Evolutionary conservation across 2,113 vertebrate genomes (phyloP).

Genomic region (Callaeas wilsoni): DNA sequence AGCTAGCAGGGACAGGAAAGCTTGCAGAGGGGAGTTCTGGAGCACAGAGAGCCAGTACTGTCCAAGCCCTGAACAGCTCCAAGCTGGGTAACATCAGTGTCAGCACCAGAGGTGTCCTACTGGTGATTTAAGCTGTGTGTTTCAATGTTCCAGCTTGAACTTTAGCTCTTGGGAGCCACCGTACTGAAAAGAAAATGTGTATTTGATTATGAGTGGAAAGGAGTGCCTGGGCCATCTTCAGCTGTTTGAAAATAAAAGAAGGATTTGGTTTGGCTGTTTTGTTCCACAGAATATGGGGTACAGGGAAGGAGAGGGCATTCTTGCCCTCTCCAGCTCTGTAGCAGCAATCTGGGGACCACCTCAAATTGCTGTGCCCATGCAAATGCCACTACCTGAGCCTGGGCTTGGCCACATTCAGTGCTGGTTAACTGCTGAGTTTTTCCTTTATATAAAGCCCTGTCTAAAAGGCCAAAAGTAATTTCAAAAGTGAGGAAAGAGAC

Average conservation of each 20-base stretch:
- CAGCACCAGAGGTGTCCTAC: background rate
- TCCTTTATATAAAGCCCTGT: background rate
- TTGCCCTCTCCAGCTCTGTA: background rate
- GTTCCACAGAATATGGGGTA: background rate
- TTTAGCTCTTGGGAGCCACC: background rate
- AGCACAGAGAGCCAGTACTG: background rate
- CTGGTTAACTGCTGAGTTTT: background rate
- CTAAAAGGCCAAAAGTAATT: background rate
- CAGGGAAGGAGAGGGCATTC: background rate
- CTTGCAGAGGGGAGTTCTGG: background rate
- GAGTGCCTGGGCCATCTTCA: background rate
- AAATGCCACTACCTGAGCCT: background rate
- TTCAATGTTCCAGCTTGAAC: background rate
- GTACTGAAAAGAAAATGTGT: background rate
- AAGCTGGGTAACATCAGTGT: background rate
- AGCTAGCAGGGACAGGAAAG: slow-evolving; percentile 11
- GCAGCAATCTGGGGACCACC: background rate
- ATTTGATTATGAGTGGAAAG: slow-evolving; percentile 16
- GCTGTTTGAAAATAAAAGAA: background rate
- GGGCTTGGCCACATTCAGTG: background rate
- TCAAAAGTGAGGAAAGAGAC: background rate
- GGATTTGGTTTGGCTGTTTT: background rate
- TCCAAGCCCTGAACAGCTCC: background rate
- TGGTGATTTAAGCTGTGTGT: background rate
- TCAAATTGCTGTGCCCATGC: background rate